phyloP scores from a whole-genome alignment of 1,140 invertebrate species.

The Oryctes rhinoceros region DNA sequence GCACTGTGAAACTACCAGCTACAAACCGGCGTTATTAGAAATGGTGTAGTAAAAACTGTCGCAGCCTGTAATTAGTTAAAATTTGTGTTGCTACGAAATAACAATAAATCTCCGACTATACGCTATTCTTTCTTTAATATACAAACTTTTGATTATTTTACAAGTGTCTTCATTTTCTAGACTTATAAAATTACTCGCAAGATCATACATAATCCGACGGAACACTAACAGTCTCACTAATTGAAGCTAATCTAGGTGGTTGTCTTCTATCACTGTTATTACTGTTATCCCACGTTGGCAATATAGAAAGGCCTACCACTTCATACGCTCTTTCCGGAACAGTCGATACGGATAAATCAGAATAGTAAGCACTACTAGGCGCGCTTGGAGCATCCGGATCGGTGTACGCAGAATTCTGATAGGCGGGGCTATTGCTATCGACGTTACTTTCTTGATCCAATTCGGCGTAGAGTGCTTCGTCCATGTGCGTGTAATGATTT shows the following conservation, averaged over 20 bases:
- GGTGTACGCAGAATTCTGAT: conserved; percentile 75
- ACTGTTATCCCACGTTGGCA: conserved; percentile 58
- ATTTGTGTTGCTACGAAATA: not conserved
- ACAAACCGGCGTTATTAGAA: too few relatives aligned
- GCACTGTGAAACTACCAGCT: too few relatives aligned
- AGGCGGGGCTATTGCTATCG: conserved; percentile 68
- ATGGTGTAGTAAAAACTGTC: too few relatives aligned
- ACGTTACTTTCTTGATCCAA: conserved; percentile 65
- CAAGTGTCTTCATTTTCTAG: not conserved
- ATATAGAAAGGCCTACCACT: conserved; percentile 64
- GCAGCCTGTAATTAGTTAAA: not conserved
- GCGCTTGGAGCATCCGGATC: conserved; percentile 74
- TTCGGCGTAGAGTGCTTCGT: conserved; percentile 74
- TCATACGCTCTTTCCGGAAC: conserved; percentile 67
- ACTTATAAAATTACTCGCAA: conserved; percentile 2
- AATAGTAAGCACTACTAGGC: conserved; percentile 76
- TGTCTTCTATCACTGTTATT: conserved; percentile 54
- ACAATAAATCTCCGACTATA: not conserved
- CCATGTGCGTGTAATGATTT: conserved; percentile 77
- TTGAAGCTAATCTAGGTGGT: conserved; percentile 68
- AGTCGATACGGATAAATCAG: conserved; percentile 68
- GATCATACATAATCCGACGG: conserved; percentile 72
- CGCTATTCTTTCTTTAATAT: not conserved
- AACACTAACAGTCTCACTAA: conserved; percentile 68
- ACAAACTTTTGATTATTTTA: not conserved